Evolutionary conservation across 2,888 invertebrate genomes (phyloP).

Genomic region (Zaprionus obscuricornis): DNA sequence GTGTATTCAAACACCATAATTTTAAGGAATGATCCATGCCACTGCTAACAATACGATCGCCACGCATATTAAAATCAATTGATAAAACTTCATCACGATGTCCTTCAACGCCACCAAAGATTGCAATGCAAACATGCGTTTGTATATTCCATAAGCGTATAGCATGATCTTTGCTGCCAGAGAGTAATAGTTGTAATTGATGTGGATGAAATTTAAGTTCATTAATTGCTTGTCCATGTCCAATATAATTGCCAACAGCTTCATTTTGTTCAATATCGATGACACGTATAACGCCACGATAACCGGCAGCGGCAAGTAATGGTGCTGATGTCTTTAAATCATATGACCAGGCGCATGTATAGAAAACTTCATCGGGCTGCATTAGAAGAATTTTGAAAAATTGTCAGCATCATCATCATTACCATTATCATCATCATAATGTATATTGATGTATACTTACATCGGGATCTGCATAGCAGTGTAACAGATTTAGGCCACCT

Average conservation of each 20-base stretch:
- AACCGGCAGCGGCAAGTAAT: conserved; percentile 95
- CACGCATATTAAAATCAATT: conserved; percentile 93
- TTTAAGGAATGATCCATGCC: conserved; percentile 99
- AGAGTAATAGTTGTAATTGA: conserved; percentile 92
- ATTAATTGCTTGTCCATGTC: conserved; percentile 96
- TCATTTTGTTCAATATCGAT: conserved; percentile 92
- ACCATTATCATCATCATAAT: neutral
- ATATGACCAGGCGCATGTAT: conserved; percentile 97
- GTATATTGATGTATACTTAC: too few relatives aligned
- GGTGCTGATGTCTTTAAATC: conserved; percentile 92
- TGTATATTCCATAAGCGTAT: conserved; percentile 97
- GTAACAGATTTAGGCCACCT: conserved; percentile 92
- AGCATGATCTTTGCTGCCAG: conserved; percentile 93
- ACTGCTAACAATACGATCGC: conserved; percentile 95
- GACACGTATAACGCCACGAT: conserved; percentile 95
- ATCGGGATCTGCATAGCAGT: conserved; percentile 97
- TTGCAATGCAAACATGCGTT: conserved; percentile 96
- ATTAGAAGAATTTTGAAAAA: conserved; percentile 17
- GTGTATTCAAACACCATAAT: conserved; percentile 94
- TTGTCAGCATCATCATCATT: neutral
- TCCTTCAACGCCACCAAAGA: conserved; percentile 98
- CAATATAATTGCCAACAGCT: conserved; percentile 93
- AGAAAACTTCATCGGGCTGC: conserved; percentile 96
- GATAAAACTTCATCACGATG: conserved; percentile 96
- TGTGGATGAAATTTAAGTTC: conserved; percentile 96